Base-by-base conservation (phyloP, 2,888 invertebrate genomes). In the Kuschelorhynchus macadamiae region DNA sequence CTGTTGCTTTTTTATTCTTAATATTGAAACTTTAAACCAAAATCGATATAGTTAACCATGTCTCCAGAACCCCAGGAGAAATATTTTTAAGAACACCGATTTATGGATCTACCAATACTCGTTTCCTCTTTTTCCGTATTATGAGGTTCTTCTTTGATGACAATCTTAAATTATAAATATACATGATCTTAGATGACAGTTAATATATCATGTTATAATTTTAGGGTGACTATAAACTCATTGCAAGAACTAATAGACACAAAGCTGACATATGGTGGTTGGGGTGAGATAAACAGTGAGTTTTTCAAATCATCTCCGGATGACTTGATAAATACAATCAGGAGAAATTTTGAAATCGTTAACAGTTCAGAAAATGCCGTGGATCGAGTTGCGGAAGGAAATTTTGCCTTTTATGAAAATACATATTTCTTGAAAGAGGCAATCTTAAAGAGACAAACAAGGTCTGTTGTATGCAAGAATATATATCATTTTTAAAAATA, bases 331-430 rank as follows among this genome's bases (percentile, higher is more conserved):
- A 89, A 90, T 75, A 87, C 87, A 78, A 88, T 95, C 50, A 91
- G 91, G 0, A 81, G 85, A 7, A 89, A 87, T 76, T 91, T 92
- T 77, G 88, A 91, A 79, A 84, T 87, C 0, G 85, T 89, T 0
- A 85, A 87, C 46, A 86, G 90, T 72, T 88, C 90, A 3, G 85
- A 89, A 0, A 84, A 86, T 66, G 91, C 91, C 4, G 88, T 93
- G 0, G 86, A 88, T 52, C 86, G 85, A 76, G 91, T 95, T 4
- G 88, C 90, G 0, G 85, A 87, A 72, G 94, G 94, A 1, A 83
- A 86, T 7, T 91, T 91, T 74, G 92, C 93, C 0, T 92, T 93
- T 75, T 95, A 93, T 73, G 94, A 94, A 76, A 95, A 92, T 78
- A 85, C 87, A 8, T 88, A 91, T 77, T 91, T 88, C 74, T 82